Evolutionary conservation across 2,797 vertebrate species (phyloP).

Genomic region (Lagodon rhomboides): DNA sequence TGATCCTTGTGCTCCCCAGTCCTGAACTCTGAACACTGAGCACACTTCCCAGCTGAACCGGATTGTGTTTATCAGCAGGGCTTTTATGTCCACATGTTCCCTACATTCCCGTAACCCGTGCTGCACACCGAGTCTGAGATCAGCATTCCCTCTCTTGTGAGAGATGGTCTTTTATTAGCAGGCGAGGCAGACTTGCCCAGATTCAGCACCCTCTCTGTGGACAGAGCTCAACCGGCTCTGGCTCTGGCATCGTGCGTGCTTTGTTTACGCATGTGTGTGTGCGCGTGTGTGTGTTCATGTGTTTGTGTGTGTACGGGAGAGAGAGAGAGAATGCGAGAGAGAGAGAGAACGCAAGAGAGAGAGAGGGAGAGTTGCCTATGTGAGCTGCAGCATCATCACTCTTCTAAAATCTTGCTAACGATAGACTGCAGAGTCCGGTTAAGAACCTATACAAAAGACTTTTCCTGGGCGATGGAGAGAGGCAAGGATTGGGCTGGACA

Average conservation of each 20-base stretch:
- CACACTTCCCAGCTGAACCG: constrained; percentile 78
- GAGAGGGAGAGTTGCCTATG: constrained; percentile 48
- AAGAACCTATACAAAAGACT: constrained; percentile 37
- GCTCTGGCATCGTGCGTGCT: constrained; percentile 60
- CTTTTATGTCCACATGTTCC: constrained; percentile 83
- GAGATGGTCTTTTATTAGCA: constrained; percentile 80
- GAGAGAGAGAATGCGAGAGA: constrained; percentile 2
- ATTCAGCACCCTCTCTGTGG: constrained; percentile 80
- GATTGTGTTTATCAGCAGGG: constrained; percentile 80
- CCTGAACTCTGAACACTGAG: constrained; percentile 77
- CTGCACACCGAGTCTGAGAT: constrained; percentile 69
- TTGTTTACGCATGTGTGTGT: constrained; percentile 61
- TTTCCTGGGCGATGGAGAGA: constrained; percentile 47
- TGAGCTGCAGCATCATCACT: constrained; percentile 70
- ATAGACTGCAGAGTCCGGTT: constrained; percentile 60
- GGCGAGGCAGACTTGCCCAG: constrained; percentile 72
- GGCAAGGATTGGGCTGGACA: constrained; percentile 28
- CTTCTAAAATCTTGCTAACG: constrained; percentile 58
- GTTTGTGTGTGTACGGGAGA: constrained; percentile 22
- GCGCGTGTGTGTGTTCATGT: constrained; percentile 23
- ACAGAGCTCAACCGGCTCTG: constrained; percentile 68
- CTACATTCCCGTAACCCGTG: constrained; percentile 65
- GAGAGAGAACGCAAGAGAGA: background rate
- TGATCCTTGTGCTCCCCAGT: constrained; percentile 69
- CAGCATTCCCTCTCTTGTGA: constrained; percentile 74